Base-by-base conservation (phyloP, 2,113 vertebrate genomes). In the Rhynchomys soricoides region DNA sequence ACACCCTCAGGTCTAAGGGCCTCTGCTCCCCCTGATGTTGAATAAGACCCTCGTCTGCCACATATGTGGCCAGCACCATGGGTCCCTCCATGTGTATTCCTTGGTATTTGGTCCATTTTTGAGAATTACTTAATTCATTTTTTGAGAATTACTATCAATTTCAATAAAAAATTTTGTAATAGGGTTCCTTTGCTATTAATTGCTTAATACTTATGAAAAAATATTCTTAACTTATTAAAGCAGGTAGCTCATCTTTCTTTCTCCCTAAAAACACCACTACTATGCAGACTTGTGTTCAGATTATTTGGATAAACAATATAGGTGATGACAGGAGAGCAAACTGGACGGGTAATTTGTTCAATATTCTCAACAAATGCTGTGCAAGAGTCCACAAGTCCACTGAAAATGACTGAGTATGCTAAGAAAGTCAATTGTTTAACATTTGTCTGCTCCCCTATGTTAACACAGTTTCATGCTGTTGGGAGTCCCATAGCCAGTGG, bases 111-210 rank as follows among this genome's bases (percentile, higher is more conserved):
- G 52, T 57, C 31, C 17, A 81, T 11, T 82, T 93, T 78, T 81
- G 57, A 59, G 22, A 95, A 85, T 68, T 9, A 26, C 70, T 81
- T 81, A 4, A 50, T 57, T n/a, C 34, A 81, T 5, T 77, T 77
- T 93, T 79, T 62, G 13, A 82, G 43, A 8, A 89, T 75, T 92
- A 62, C 40, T 89, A 43, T 92, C 74, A 89, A 57, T 48, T 94
- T 86, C 86, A 55, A 31, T 37, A 86, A n/a, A 43, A 77, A 95
- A 73, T 52, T 1, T 12, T 45, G 5, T 15, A 89, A 88, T 6
- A 57, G 5, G 34, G 5, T 29, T 40, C 15, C 5, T 79, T 75
- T 79, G 11, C 48, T 50, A 77, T 45, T 81, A 37, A 62, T 3
- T 93, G n/a, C 68, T 95, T 83, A 66, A 88, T 50, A 78, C 22